A percentile compares a stretch with the other conserved stretches of the same genome.
phyloP scores from a whole-genome alignment of 2,113 vertebrate genomes.

The Myrmecobius fasciatus region DNA sequence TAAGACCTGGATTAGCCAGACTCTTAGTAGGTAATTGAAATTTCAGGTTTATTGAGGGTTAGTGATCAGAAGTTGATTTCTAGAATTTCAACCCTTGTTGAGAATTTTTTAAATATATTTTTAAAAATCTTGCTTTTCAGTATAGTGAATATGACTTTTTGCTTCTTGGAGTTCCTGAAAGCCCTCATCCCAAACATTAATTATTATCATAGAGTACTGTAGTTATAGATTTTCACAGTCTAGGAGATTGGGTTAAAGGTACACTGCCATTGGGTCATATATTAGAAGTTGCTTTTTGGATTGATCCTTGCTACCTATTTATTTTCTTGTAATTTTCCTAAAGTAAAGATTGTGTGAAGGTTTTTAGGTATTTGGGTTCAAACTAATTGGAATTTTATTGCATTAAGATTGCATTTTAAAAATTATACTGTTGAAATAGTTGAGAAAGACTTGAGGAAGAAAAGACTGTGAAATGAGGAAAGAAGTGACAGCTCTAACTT shows the following conservation, averaged over 20 bases:
- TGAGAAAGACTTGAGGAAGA: background rate
- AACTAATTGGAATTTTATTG: background rate
- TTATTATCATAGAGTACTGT: constrained; percentile 27
- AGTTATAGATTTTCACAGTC: constrained; percentile 41
- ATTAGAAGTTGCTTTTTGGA: constrained; percentile 30
- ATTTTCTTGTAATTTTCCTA: constrained; percentile 23
- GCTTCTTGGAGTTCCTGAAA: constrained; percentile 48
- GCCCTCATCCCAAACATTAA: constrained; percentile 15
- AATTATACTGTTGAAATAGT: background rate
- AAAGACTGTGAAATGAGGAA: background rate
- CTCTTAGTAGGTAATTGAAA: constrained; percentile 61
- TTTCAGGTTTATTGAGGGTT: constrained; percentile 65
- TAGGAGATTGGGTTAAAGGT: constrained; percentile 21
- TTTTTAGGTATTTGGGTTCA: constrained; percentile 6
- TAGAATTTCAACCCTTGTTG: constrained; percentile 50
- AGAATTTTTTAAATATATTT: constrained; percentile 51
- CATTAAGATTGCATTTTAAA: constrained; percentile 1
- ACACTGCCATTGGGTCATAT: background rate
- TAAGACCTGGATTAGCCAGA: constrained; percentile 62
- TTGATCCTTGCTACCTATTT: background rate
- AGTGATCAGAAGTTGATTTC: constrained; percentile 62
- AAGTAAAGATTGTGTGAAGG: constrained; percentile 4
- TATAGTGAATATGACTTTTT: constrained; percentile 22
- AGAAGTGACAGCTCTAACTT: background rate
- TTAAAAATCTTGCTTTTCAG: background rate